Evolutionary conservation across 2,113 vertebrate species (phyloP).

Genomic region (Papio anubis): DNA sequence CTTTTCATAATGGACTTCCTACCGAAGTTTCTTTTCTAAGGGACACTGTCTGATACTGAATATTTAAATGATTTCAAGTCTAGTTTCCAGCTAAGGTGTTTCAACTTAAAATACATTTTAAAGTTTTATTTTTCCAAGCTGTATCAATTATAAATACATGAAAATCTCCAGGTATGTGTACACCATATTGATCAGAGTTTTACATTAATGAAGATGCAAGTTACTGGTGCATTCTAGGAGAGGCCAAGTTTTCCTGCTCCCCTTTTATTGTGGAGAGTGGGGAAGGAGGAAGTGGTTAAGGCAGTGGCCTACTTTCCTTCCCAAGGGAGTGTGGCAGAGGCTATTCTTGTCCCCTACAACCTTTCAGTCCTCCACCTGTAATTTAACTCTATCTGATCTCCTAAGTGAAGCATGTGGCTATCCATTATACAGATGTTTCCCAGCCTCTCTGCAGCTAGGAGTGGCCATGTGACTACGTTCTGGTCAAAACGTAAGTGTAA

Average conservation of each 20-base stretch:
- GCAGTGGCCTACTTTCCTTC: not conserved
- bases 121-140: slow-evolving; percentile 8
- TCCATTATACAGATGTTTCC: not conserved
- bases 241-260: not conserved
- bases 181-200: not conserved
- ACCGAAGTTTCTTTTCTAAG: not conserved
- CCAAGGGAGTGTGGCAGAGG: not conserved
- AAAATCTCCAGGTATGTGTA: not conserved
- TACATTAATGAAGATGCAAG: not conserved
- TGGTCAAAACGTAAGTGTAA: not conserved
- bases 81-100: not conserved
- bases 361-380: not conserved
- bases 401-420: not conserved
- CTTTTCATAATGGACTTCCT: not conserved
- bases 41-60: not conserved
- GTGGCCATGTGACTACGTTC: not conserved
- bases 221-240: not conserved
- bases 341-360: not conserved
- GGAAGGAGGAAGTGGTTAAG: not conserved
- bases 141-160: not conserved
- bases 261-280: not conserved
- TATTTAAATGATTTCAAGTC: not conserved
- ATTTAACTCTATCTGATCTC: not conserved
- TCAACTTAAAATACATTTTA: not conserved
- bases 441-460: not conserved